These are phyloP conservation scores for Polyommatus iphigenia DNA, from an alignment of 2,888 invertebrate genomes.

Conservation along the genomic window DNA sequence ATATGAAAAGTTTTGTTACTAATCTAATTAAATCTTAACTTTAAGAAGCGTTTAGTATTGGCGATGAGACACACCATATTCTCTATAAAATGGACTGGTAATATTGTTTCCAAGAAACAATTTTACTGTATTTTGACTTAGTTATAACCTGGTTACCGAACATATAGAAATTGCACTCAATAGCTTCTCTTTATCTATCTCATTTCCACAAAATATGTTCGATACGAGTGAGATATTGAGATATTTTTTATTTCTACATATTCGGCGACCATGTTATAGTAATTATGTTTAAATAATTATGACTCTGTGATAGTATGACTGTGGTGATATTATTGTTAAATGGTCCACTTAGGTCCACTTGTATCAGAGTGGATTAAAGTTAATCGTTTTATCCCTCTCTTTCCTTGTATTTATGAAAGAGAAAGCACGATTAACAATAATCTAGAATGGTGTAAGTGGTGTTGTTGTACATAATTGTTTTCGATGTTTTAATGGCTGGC, in stretches of 20 bases:
- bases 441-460: not conserved
- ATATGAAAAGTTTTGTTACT: no score
- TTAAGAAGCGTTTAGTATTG: not conserved
- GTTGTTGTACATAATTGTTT: not conserved
- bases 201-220: not conserved
- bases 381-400: not conserved
- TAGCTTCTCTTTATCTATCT: no score
- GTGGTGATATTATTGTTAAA: constrained; percentile 25
- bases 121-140: constrained; percentile 10
- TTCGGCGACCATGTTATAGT: not conserved
- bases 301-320: constrained; percentile 29
- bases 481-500: not conserved
- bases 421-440: not conserved
- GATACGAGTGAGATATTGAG: no score
- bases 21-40: not conserved
- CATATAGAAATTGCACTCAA: not conserved
- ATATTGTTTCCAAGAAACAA: constrained; percentile 10
- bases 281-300: not conserved
- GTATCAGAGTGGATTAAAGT: not conserved
- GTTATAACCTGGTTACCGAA: not conserved
- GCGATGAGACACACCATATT: not conserved
- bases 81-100: not conserved
- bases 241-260: not conserved
- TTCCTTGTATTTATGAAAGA: not conserved
- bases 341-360: not conserved